These are phyloP conservation scores for Nesidiocoris tenuis DNA, from an alignment of 2,888 invertebrate genomes.

Conservation along the genomic window DNA sequence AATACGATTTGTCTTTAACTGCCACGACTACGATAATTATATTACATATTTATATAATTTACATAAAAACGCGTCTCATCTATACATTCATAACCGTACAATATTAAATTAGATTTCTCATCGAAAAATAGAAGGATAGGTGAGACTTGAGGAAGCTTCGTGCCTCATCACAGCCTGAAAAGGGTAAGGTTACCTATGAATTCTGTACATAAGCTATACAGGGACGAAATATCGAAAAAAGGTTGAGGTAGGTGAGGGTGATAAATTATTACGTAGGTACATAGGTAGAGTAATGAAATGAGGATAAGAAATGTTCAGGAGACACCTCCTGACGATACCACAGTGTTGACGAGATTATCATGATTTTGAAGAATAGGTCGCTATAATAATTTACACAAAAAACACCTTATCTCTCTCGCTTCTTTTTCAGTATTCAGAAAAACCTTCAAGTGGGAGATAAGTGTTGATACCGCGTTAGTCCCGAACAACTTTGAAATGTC, in stretches of 20 bases:
- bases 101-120: neutral
- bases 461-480: constrained; percentile 48
- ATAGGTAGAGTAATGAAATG: neutral
- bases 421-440: constrained; percentile 27
- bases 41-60: neutral
- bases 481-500: constrained; percentile 45
- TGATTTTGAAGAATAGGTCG: neutral
- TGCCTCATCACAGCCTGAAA: constrained; percentile 39
- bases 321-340: neutral
- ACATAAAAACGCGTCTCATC: too few species aligned
- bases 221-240: neutral
- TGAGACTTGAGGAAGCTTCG: constrained; percentile 34
- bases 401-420: constrained; percentile 34
- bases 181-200: too few species aligned
- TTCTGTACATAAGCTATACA: too few species aligned
- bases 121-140: constrained; percentile 6
- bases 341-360: neutral
- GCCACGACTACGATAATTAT: neutral
- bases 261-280: neutral
- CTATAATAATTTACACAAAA: constrained; percentile 25
- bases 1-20: neutral
- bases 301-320: neutral
- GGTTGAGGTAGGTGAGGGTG: neutral
- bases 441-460: constrained; percentile 41
- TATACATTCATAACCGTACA: neutral